Evolutionary conservation across 2,888 invertebrate genomes (phyloP), one percentile per base, ranked within the genome.

Genomic region (Nemoura dubitans): DNA sequence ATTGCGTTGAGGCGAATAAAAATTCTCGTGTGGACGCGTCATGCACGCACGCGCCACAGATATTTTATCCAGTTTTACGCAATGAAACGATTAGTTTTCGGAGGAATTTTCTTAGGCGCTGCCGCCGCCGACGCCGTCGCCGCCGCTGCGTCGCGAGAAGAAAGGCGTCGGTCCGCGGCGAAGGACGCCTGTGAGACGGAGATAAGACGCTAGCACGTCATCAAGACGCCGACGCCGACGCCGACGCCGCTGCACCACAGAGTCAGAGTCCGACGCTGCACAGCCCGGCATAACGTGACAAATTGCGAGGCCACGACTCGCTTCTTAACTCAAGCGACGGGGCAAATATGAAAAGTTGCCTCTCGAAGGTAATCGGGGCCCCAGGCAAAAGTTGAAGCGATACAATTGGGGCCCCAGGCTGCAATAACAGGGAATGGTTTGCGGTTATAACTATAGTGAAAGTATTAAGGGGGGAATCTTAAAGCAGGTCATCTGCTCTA

Each of bases 31-130:
- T 36, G 36, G n/a, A 3, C 21, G 59, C 1, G 59, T 21, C 16
- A n/a, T n/a, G 21, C 59, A 59, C 59, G 59, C 21, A 59, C 59
- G 59, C 21, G 36, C 36, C 36, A 10, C 16, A 59, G 59, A 59
- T 59, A 59, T 59, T 59, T 59, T 59, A 59, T 21, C 59, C 59
- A 59, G 59, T 59, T 59, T 59, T 59, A 81, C 30, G 81, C 81
- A 81, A 81, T 81, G 27, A 81, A 81, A 81, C 81, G 81, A 29
- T 81, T 81, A 81, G 28, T 30, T 81, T 29, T 28, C 0, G 81
- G 59, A 1, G 59, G 59, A 59, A 59, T 59, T 59, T 59, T 21
- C 16, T 59, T 59, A 36, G 36, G 10, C 59, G 59, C 59, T 1
- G 59, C 16, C 16, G 59, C 59, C 21, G n/a, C n/a, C n/a, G n/a